Conservation (phyloP, 1,140 invertebrate species). For the Dinothrombium tinctorium region DNA sequence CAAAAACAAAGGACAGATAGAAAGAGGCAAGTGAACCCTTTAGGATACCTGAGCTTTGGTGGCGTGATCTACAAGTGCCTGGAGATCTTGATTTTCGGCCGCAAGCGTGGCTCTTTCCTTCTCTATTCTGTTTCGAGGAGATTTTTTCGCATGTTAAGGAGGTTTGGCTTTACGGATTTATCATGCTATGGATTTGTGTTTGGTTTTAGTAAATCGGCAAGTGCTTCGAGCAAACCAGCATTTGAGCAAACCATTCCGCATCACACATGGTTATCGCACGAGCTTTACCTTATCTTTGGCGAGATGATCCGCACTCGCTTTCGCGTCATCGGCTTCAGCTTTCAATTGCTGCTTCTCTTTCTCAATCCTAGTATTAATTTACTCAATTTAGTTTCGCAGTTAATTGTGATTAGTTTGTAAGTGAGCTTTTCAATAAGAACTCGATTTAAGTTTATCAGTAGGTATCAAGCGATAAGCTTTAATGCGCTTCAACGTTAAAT, state of each 20-base stretch:
- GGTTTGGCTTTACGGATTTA: neutral
- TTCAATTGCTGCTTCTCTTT: conserved; percentile 81
- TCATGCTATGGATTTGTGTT: neutral
- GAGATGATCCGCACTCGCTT: conserved; percentile 63
- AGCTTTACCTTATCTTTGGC: conserved; percentile 73
- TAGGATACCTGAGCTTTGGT: conserved; percentile 69
- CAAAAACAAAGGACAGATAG: neutral
- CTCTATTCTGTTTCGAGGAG: conserved; percentile 45
- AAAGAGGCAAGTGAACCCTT: neutral
- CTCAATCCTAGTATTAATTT: conserved; percentile 41
- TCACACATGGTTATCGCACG: neutral
- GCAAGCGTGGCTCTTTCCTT: conserved; percentile 78
- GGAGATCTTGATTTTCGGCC: conserved; percentile 69
- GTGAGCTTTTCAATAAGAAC: no score
- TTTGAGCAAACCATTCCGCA: neutral
- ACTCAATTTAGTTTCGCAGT: neutral
- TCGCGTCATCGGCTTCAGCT: conserved; percentile 78
- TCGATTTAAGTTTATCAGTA: no score
- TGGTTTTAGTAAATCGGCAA: neutral
- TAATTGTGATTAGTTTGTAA: no score
- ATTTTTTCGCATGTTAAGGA: neutral
- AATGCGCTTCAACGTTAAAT: no score
- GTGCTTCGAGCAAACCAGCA: neutral
- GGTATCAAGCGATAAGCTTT: no score
- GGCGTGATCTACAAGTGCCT: conserved; percentile 44